Evolutionary conservation across 2,113 vertebrate genomes (phyloP).

Genomic region (Nipponia nippon): DNA sequence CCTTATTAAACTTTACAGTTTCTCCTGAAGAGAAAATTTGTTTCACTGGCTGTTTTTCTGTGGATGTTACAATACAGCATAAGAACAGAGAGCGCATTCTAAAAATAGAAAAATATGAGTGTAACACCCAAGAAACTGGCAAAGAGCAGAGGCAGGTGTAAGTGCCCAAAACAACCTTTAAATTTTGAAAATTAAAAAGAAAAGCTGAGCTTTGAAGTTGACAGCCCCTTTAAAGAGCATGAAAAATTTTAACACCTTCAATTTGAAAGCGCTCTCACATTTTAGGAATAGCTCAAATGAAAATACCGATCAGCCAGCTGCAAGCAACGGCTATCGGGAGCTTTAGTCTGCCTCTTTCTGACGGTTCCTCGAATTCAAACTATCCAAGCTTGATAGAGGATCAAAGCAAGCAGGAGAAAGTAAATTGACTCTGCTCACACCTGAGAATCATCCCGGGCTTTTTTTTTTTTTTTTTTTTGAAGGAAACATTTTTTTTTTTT

Average conservation of each 20-base stretch:
- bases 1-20: not conserved
- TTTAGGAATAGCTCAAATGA: not conserved
- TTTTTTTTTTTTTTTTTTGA: not conserved
- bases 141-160: not conserved
- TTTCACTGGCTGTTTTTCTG: not conserved
- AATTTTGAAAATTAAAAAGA: not conserved
- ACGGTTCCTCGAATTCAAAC: not conserved
- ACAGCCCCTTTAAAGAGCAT: not conserved
- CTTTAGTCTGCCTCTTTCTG: not conserved
- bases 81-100: not conserved
- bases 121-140: not conserved
- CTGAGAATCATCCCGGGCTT: not conserved
- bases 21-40: not conserved
- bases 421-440: not conserved
- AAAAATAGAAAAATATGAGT: not conserved
- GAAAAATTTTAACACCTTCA: not conserved
- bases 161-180: not conserved
- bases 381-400: not conserved
- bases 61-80: not conserved
- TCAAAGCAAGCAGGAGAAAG: constrained; percentile 14
- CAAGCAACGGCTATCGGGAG: rapidly evolving
- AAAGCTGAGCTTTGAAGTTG: not conserved
- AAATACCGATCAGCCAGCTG: not conserved
- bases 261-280: not conserved
- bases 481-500: not conserved